These are phyloP conservation scores for Takifugu flavidus DNA, from an alignment of 2,113 vertebrate genomes.

Conservation along the genomic window DNA sequence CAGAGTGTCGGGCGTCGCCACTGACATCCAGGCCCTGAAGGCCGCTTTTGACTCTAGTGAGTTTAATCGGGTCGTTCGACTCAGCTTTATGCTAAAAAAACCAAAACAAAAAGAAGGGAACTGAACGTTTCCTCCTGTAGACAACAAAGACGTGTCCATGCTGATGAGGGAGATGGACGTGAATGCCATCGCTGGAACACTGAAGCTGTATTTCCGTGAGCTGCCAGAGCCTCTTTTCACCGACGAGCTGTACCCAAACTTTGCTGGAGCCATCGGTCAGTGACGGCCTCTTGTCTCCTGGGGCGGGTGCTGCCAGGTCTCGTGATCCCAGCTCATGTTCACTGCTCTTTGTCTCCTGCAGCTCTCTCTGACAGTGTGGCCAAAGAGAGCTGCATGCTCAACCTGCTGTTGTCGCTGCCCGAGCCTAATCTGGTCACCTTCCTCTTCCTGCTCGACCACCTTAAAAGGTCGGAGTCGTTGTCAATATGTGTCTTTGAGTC, in stretches of 20 bases:
- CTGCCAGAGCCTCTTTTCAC: conserved; percentile 96
- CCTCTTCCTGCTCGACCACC: conserved; percentile 92
- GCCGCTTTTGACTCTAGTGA: conserved; percentile 95
- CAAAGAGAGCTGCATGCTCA: conserved; percentile 97
- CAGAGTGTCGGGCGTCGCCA: conserved; percentile 93
- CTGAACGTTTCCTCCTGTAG: conserved; percentile 61
- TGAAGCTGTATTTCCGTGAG: conserved; percentile 96
- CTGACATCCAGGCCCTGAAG: conserved; percentile 94
- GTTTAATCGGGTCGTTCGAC: conserved; percentile 47
- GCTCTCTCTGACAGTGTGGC: conserved; percentile 95
- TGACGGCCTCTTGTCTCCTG: background rate
- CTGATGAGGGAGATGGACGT: conserved; percentile 99
- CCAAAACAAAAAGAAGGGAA: background rate
- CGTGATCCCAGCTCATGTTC: background rate
- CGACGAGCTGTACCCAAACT: conserved; percentile 93
- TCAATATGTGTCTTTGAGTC: too few relatives aligned
- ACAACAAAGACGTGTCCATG: conserved; percentile 93
- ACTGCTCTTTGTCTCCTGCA: conserved; percentile 32
- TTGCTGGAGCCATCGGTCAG: conserved; percentile 92
- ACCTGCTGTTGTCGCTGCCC: conserved; percentile 90
- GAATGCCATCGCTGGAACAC: conserved; percentile 92
- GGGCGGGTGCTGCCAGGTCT: background rate
- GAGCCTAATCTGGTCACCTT: conserved; percentile 96
- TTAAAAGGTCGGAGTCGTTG: conserved; percentile 83
- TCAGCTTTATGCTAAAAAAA: background rate